These are phyloP conservation scores for Pseudomyrmex gracilis DNA, from an alignment of 1,140 invertebrate species.

Conservation along the genomic window DNA sequence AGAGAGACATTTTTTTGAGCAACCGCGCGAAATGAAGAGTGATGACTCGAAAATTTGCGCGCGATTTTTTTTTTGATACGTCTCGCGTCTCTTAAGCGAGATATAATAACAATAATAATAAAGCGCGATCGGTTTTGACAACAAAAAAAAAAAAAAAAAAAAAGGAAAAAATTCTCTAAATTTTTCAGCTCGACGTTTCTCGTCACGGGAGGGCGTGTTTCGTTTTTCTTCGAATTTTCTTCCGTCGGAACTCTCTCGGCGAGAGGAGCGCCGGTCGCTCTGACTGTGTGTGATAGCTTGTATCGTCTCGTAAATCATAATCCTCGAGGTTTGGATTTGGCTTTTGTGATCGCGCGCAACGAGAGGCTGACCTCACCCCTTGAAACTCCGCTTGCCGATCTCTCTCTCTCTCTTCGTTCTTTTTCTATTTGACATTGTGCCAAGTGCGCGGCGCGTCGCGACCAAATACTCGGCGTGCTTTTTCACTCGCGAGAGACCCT, in stretches of 20 bases:
- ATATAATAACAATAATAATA: no score
- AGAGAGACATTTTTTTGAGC: conserved; percentile 6
- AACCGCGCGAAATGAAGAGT: conserved; percentile 46
- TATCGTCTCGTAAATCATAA: conserved; percentile 43
- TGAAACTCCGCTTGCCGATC: conserved; percentile 56
- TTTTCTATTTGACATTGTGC: conserved; percentile 73
- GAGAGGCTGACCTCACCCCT: conserved; percentile 52
- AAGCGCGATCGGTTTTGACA: neutral
- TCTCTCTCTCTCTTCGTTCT: conserved; percentile 52
- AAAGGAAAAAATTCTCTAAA: neutral
- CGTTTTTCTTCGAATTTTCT: no score
- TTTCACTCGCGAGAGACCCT: conserved; percentile 35
- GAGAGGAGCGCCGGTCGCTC: neutral
- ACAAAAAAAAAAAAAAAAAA: neutral
- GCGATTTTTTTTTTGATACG: no score
- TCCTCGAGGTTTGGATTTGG: neutral
- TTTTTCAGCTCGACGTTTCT: neutral
- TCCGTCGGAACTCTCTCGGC: no score
- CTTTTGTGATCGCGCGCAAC: conserved; percentile 12
- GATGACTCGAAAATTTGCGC: conserved; percentile 47
- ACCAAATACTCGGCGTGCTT: conserved; percentile 67
- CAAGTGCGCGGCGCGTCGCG: conserved; percentile 74
- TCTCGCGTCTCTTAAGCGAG: no score
- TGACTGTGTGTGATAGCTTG: conserved; percentile 21
- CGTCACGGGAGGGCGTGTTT: neutral